Percentiles rank a stretch among this genome's conserved stretches.
These are phyloP conservation scores for Molossus molossus DNA, from an alignment of 2,797 vertebrate genomes.

Conservation along the genomic window DNA sequence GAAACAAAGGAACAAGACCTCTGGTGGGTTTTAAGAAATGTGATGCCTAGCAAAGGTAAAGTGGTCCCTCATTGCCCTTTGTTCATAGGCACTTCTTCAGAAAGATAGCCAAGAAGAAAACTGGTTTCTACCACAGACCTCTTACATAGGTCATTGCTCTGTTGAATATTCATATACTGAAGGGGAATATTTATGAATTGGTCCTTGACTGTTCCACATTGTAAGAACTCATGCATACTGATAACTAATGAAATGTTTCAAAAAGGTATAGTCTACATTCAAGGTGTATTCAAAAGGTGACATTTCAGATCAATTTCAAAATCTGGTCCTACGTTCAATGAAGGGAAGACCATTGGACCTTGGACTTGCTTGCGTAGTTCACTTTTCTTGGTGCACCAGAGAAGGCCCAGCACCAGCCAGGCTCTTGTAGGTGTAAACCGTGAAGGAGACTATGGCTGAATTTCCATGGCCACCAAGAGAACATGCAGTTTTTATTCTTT, in stretches of 20 bases:
- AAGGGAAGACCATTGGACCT: neutral
- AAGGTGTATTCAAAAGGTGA: neutral
- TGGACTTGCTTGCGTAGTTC: neutral
- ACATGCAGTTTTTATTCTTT: slow-evolving; percentile 30
- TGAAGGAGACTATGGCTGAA: neutral
- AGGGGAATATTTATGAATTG: neutral
- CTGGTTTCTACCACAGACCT: neutral
- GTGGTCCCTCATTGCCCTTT: neutral
- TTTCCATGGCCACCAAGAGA: neutral
- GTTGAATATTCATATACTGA: neutral
- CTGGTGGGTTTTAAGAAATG: neutral
- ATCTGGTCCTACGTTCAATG: neutral
- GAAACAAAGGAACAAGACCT: neutral
- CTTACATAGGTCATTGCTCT: neutral
- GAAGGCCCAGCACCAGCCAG: neutral
- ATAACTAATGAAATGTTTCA: neutral
- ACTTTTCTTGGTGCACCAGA: neutral
- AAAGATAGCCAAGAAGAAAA: slow-evolving; percentile 36
- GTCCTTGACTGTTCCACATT: neutral
- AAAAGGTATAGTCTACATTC: neutral
- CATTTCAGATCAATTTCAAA: slow-evolving; percentile 11
- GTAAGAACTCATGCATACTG: neutral
- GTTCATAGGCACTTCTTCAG: neutral
- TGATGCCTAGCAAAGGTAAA: neutral
- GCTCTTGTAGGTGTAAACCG: neutral